Evolutionary conservation across 2,888 invertebrate genomes (phyloP), one percentile per base, ranked within the genome.

Genomic region (Lepidocyrtinus sp.): DNA sequence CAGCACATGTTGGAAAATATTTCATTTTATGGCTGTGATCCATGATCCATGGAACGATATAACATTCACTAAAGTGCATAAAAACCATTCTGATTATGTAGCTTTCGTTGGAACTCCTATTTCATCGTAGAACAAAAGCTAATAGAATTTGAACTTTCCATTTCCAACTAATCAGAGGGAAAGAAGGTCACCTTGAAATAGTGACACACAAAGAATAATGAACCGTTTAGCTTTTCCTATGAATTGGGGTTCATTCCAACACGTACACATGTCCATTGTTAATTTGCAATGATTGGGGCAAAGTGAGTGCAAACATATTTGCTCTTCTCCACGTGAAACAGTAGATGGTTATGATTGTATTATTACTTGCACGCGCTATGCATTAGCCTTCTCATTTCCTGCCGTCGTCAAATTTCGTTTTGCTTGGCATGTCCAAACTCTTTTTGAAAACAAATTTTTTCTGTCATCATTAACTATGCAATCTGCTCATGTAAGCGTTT

Each of bases 151-250:
- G 36, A 36, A 36, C 36, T 36, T 36, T 36, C 5, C 36, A 36
- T 36, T 7, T n/a, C n/a, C n/a, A 68, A 17, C 24, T 24, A 50
- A 46, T 1, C 24, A 68, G 46, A 25, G 22, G 46, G 50, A 15
- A 25, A 1, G 15, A 71, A 71, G 61, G 71, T 71, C 71, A 71
- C 71, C 71, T 71, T 71, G 71, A 71, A 71, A 61, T 62, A 27
- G 24, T 69, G 59, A 69, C 59, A 26, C 26, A 67, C 17, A 67
- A 67, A n/a, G n/a, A n/a, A n/a, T n/a, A n/a, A n/a, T n/a, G n/a
- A n/a, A n/a, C n/a, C n/a, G n/a, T n/a, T n/a, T n/a, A n/a, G n/a
- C n/a, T n/a, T n/a, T n/a, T n/a, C n/a, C n/a, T 36, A 12, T 12
- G 12, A 36, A 36, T 36, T 36, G n/a, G n/a, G 7, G 5, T 59